Evolutionary conservation across 2,797 vertebrate species (phyloP), one percentile per base, ranked within the genome.

Genomic region (Moxostoma hubbsi): DNA sequence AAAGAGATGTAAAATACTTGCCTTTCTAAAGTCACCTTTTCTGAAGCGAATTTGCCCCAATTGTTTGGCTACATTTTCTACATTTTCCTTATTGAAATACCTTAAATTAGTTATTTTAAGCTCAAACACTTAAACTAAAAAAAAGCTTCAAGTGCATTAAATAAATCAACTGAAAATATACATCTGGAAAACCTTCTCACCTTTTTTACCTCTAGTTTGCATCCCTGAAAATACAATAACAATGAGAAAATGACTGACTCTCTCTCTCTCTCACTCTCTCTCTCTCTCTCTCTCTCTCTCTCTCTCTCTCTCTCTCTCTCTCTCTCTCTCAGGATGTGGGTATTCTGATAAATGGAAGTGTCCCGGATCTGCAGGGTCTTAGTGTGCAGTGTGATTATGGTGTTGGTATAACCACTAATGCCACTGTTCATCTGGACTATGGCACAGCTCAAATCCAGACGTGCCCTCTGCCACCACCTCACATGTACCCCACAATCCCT

Each of bases 341-440:
- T 80, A 96, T 99, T 79, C 94, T 97, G 88, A 95, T 99, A 85
- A 94, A 96, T 0, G 98, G 98, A 80, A 98, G 94, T 18, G 93
- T 99, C 79, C 97, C 98, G 0, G 95, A 96, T 87, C 91, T 99
- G 86, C 92, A 89, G 0, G 94, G 94, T 80, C 94, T 95, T 81
- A 88, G 89, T 10, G 96, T 98, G 87, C 92, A 95, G 67, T 99
- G 98, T 72, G 95, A 97, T 90, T 99, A 96, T 4, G 95, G 95
- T 53, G 89, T 92, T 10, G 89, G 90, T 15, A 87, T 96, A 76
- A 90, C 85, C 54, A 97, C 95, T 0, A 86, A 90, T 67, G 97
- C 96, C 82, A 95, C 93, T 0, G 92, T 97, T 9, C 94, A 96
- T 11, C 93, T 95, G 75, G 89, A 95, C 74, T 89, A 85, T 0